phyloP scores from a whole-genome alignment of 2,888 invertebrate species.

The Megastigmus dorsalis region DNA sequence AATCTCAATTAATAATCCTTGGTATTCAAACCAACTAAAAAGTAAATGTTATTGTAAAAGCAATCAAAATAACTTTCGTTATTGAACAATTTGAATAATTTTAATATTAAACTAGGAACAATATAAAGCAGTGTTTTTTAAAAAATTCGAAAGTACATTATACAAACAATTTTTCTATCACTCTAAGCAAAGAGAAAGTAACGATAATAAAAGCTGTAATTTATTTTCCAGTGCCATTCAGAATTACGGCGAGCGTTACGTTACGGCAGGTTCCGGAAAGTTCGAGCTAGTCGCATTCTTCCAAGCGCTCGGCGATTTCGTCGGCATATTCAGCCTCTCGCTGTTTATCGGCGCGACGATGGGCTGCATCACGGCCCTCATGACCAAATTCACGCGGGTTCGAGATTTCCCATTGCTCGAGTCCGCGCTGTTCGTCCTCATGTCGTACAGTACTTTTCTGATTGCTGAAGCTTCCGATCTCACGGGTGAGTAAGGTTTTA shows the following conservation, averaged over 20 bases:
- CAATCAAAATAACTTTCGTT: no score
- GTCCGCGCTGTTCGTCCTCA: slow-evolving; percentile 96
- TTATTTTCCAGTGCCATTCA: slow-evolving; percentile 83
- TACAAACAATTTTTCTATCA: no score
- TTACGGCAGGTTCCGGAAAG: slow-evolving; percentile 81
- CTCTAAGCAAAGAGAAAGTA: no score
- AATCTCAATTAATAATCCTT: no score
- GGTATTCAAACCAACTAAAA: no score
- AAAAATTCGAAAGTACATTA: no score
- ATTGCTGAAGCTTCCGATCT: slow-evolving; percentile 96
- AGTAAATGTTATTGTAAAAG: no score
- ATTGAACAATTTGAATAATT: no score
- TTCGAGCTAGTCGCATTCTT: slow-evolving; percentile 93
- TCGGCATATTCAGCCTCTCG: slow-evolving; percentile 93
- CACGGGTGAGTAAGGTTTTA: slow-evolving; percentile 88
- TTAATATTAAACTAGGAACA: no score
- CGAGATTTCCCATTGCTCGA: slow-evolving; percentile 96
- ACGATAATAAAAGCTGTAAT: no score
- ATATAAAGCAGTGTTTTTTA: no score
- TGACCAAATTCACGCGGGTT: slow-evolving; percentile 96
- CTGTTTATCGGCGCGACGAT: slow-evolving; percentile 93
- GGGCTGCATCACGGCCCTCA: slow-evolving; percentile 95
- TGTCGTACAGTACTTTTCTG: slow-evolving; percentile 98
- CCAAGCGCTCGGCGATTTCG: slow-evolving; percentile 91
- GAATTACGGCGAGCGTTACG: slow-evolving; percentile 87